A percentile compares a stretch with the other conserved stretches of the same genome.
Evolutionary conservation across 2,888 invertebrate genomes (phyloP).

Genomic region (Pristionchus japonicus): DNA sequence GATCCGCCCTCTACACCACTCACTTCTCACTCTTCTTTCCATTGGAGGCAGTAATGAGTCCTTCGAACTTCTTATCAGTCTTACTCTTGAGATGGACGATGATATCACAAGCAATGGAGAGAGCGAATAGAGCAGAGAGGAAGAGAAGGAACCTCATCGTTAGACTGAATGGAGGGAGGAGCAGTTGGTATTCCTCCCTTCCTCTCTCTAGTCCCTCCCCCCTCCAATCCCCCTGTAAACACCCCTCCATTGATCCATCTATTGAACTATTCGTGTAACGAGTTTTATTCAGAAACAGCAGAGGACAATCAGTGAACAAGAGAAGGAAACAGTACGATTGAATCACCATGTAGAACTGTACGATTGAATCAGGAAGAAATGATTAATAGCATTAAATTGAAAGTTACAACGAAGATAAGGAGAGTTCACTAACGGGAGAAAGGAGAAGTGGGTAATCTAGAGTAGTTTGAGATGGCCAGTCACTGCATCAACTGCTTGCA

Average conservation of each 20-base stretch:
- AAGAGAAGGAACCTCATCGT: conserved; percentile 54
- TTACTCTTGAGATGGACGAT: conserved; percentile 70
- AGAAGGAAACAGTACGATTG: no score
- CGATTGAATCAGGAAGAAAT: background rate
- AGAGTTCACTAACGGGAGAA: background rate
- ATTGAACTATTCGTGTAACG: background rate
- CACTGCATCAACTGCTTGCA: conserved; percentile 76
- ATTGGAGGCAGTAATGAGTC: conserved; percentile 70
- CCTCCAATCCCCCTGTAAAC: conserved; percentile 3
- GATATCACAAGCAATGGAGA: conserved; percentile 68
- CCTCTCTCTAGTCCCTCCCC: conserved; percentile 4
- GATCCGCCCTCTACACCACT: no score
- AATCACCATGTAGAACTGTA: background rate
- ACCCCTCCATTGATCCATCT: background rate
- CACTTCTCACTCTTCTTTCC: conserved; percentile 73
- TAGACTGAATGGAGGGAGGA: background rate
- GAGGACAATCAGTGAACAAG: no score
- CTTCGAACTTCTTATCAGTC: conserved; percentile 70
- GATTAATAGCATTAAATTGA: background rate
- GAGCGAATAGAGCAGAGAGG: conserved; percentile 54
- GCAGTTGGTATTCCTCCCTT: background rate
- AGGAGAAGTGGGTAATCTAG: conserved; percentile 50
- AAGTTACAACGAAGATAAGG: background rate
- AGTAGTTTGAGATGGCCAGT: conserved; percentile 77
- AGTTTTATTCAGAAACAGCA: background rate